Evolutionary conservation across 1,140 invertebrate genomes (phyloP).

Genomic region (Orius insidiosus): DNA sequence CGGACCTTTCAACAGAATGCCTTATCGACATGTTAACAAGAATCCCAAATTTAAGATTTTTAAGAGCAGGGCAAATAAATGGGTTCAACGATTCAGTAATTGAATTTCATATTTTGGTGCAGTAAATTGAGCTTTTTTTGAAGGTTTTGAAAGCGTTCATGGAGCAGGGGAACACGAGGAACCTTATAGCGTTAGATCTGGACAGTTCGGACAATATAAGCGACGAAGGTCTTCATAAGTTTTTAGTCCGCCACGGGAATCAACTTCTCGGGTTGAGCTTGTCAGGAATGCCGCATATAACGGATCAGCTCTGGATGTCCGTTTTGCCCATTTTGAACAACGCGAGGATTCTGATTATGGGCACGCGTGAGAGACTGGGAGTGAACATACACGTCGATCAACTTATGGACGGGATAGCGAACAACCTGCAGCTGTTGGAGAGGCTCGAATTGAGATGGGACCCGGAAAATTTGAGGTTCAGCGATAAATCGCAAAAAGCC

Average conservation of each 20-base stretch:
- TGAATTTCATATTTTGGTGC: not conserved
- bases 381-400: constrained; percentile 95
- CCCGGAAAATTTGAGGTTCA: constrained; percentile 92
- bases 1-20: constrained; percentile 85
- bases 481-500: constrained; percentile 96
- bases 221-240: constrained; percentile 82
- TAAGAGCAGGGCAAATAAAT: constrained; percentile 90
- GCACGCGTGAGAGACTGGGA: constrained; percentile 86
- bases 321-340: constrained; percentile 78
- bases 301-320: constrained; percentile 90
- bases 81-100: constrained; percentile 83
- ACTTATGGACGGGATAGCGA: constrained; percentile 92
- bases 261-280: constrained; percentile 75
- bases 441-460: constrained; percentile 94
- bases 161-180: constrained; percentile 70
- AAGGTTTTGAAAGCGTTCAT: constrained; percentile 73
- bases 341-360: constrained; percentile 91
- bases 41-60: constrained; percentile 71
- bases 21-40: constrained; percentile 80
- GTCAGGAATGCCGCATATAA: constrained; percentile 93
- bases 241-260: constrained; percentile 71
- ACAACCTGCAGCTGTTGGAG: constrained; percentile 75
- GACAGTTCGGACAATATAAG: constrained; percentile 88
- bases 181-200: constrained; percentile 76
- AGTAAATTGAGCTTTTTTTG: not conserved